Evolutionary conservation across 2,797 vertebrate species (phyloP).

Genomic region (Enteromius treurensis): DNA sequence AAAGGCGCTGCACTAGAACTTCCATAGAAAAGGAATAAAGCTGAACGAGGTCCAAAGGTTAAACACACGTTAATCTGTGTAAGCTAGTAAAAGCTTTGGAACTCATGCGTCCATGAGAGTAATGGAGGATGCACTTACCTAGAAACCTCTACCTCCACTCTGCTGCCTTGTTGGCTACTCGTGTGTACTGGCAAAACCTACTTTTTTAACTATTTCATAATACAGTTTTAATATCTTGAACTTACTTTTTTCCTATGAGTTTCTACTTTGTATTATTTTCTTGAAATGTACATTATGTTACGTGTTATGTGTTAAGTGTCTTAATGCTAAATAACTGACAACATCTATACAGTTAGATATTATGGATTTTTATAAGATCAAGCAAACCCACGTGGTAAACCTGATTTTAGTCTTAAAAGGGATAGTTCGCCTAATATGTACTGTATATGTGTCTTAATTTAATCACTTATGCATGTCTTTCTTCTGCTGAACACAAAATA

Average conservation of each 20-base stretch:
- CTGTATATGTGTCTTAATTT: not conserved
- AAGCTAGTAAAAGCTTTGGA: constrained; percentile 14
- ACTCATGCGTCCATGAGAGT: not conserved
- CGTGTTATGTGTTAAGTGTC: not conserved
- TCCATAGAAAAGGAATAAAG: not conserved
- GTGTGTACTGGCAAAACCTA: not conserved
- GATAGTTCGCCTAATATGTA: not conserved
- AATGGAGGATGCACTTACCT: not conserved
- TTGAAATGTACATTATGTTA: not conserved
- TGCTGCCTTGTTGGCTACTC: not conserved
- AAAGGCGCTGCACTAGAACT: not conserved
- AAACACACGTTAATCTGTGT: constrained; percentile 22
- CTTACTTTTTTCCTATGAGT: not conserved
- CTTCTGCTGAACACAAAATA: not conserved
- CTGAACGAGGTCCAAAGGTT: constrained; percentile 12
- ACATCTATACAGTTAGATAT: not conserved
- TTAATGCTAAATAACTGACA: not conserved
- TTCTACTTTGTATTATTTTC: not conserved
- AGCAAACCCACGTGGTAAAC: not conserved
- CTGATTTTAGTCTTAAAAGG: no score
- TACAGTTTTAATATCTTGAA: not conserved
- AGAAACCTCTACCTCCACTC: not conserved
- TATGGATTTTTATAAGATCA: not conserved
- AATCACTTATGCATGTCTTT: not conserved
- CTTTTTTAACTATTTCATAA: not conserved